phyloP scores from a whole-genome alignment of 2,113 vertebrate genomes.

The Ornithorhynchus anatinus region DNA sequence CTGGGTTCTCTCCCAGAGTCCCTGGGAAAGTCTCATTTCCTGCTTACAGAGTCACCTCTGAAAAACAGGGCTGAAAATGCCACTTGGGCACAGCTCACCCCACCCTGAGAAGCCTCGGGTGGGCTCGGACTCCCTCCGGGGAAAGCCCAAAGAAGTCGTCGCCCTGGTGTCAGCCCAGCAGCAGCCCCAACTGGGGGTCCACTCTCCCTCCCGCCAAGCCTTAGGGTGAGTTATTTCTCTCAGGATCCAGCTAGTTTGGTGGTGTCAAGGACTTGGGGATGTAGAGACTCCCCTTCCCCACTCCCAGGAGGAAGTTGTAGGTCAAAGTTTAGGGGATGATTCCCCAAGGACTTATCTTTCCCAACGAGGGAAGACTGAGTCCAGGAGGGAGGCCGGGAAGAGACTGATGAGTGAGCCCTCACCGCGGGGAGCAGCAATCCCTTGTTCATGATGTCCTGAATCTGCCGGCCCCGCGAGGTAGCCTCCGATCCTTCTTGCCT shows the following conservation, averaged over 20 bases:
- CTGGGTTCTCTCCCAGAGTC: neutral
- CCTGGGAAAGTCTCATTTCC: neutral
- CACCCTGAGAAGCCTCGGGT: neutral
- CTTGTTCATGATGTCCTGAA: slow-evolving; percentile 31
- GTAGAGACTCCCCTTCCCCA: too few relatives aligned
- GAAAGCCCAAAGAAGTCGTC: neutral
- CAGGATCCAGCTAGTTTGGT: neutral
- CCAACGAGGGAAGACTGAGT: too few relatives aligned
- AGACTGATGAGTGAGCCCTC: neutral
- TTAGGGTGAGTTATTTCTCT: neutral
- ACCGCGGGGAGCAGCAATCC: slow-evolving; percentile 48
- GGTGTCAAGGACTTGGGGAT: neutral
- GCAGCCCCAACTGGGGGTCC: neutral
- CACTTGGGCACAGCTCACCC: neutral
- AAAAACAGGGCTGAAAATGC: neutral
- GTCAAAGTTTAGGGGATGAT: neutral
- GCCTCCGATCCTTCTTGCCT: slow-evolving; percentile 6
- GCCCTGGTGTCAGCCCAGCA: neutral
- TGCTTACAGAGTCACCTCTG: neutral
- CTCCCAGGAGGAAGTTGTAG: neutral
- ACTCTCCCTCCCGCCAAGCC: neutral
- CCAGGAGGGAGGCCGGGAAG: too few relatives aligned
- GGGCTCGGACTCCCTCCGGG: neutral
- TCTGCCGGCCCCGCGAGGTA: neutral
- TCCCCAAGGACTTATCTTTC: neutral